Evolutionary conservation across 2,113 vertebrate species (phyloP).

Genomic region (Cygnus buccinator): DNA sequence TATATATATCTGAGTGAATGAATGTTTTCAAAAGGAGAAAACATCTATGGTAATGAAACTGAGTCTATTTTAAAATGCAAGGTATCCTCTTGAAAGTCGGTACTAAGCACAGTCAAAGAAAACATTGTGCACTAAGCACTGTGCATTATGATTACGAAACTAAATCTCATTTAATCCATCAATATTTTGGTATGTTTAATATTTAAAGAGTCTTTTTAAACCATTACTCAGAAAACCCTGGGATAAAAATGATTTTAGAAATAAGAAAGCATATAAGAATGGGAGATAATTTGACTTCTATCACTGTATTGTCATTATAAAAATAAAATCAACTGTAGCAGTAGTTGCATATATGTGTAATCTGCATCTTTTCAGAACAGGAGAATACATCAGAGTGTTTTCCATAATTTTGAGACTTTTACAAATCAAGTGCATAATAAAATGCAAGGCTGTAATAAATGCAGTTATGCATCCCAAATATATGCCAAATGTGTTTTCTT

Average conservation of each 20-base stretch:
- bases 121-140: slow-evolving; percentile 20
- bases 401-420: slow-evolving; percentile 2
- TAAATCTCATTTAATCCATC: slow-evolving; percentile 64
- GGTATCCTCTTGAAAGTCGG: slow-evolving; percentile 25
- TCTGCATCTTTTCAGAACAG: slow-evolving; percentile 43
- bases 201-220: slow-evolving; percentile 68
- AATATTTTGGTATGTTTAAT: slow-evolving; percentile 62
- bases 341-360: slow-evolving; percentile 7
- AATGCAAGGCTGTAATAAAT: background rate
- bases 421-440: slow-evolving; percentile 18
- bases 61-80: slow-evolving; percentile 70
- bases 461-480: background rate
- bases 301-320: slow-evolving; percentile 31
- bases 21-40: slow-evolving; percentile 42
- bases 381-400: background rate
- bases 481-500: background rate
- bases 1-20: slow-evolving; percentile 43
- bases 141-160: slow-evolving; percentile 72
- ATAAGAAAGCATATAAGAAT: slow-evolving; percentile 33
- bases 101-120: slow-evolving; percentile 16
- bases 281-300: slow-evolving; percentile 60
- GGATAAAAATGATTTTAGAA: slow-evolving; percentile 56
- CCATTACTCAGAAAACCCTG: slow-evolving; percentile 35
- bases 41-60: slow-evolving; percentile 70
- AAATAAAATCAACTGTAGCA: background rate